These are phyloP conservation scores for Caenorhabditis doughertyi DNA, from an alignment of 2,888 invertebrate species.

Conservation along the genomic window DNA sequence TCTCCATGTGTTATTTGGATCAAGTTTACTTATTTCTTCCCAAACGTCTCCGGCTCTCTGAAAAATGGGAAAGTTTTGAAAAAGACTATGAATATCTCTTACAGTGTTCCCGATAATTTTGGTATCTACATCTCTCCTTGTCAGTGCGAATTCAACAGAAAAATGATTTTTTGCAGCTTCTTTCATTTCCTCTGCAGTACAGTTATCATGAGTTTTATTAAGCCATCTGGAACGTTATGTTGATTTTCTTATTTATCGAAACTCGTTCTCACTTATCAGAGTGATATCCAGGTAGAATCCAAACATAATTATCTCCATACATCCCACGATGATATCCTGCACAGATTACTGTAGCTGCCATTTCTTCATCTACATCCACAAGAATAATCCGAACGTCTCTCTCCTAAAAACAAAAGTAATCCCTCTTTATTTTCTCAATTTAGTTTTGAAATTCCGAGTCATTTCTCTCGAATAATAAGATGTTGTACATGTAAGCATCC, in stretches of 20 bases:
- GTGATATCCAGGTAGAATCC: constrained; percentile 91
- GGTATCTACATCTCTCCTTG: constrained; percentile 67
- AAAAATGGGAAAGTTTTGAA: no score
- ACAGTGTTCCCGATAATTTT: constrained; percentile 72
- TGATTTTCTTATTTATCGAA: background rate
- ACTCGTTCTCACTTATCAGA: constrained; percentile 74
- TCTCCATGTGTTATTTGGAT: constrained; percentile 56
- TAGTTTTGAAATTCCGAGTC: constrained; percentile 49
- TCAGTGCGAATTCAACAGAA: constrained; percentile 84
- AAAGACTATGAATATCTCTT: no score
- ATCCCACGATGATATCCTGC: constrained; percentile 84
- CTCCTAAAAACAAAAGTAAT: constrained; percentile 83
- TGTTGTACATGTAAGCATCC: constrained; percentile 57
- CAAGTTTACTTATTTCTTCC: constrained; percentile 57
- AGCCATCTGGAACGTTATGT: constrained; percentile 47
- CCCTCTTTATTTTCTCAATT: background rate
- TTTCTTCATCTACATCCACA: constrained; percentile 95
- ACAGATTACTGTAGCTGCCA: constrained; percentile 88
- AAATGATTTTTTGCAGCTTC: constrained; percentile 86
- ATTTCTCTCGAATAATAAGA: constrained; percentile 63
- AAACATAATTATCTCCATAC: constrained; percentile 94
- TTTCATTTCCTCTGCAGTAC: constrained; percentile 55
- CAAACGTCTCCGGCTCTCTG: constrained; percentile 67
- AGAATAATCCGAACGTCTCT: constrained; percentile 96
- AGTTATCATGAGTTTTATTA: constrained; percentile 50